Base-by-base conservation (phyloP, 2,797 vertebrate species). In the Xiphorhynchus erythropygius region DNA sequence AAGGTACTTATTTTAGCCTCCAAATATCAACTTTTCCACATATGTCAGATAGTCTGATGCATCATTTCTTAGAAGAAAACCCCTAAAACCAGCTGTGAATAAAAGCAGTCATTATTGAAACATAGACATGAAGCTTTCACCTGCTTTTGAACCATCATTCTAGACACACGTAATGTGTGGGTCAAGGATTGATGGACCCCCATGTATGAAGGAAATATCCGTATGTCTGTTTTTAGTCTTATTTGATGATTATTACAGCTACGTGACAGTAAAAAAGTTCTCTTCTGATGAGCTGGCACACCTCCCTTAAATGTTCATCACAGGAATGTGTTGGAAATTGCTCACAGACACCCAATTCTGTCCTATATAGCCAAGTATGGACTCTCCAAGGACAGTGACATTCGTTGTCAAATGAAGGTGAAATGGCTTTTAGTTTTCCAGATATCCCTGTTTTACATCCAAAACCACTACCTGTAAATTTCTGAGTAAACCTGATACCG, bases 81-180 rank as follows among this genome's bases (percentile, higher is more conserved):
- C 21, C 75, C 37, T 71, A 75, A 91, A 64, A 56, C 0, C 9
- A 64, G 21, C 27, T 68, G 27, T 69, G 41, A 90, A 79, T 13
- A 17, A 77, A 67, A 64, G 35, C 9, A 79, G 0, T 35, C 71
- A 76, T 74, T 82, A 68, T 13, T 65, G 55, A 23, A 76, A 12
- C 35, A 74, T 0, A 55, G 3, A 69, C 5, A 10, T 18, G 32
- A 79, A 63, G 6, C 8, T 42, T 59, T 50, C 11, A 30, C 5
- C 30, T 47, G 46, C 22, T 78, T 96, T 80, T 75, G 37, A 74
- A 63, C 19, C 28, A 64, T 13, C 14, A 6, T 75, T 92, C 67
- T 32, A 44, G 18, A 75, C 21, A 46, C 0, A 3, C 49, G 4
- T 22, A 75, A 42, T 6, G 2, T 9, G 7, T 30, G 5, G 23